Conservation (phyloP, 2,888 invertebrate genomes). For the Lasioglossum zephyrum region DNA sequence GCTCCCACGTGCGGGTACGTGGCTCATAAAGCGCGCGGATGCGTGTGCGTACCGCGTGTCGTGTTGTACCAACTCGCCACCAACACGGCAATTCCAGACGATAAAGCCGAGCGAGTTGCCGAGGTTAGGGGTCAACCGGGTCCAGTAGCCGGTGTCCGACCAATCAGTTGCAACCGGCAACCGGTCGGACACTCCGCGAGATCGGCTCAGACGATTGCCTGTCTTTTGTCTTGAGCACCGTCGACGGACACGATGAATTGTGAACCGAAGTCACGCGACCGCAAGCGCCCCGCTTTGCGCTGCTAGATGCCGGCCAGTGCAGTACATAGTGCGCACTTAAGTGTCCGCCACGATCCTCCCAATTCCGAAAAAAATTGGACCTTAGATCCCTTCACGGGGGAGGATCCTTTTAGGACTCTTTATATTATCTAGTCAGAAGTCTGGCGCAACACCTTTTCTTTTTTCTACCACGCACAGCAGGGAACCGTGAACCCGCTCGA, state of each 20-base stretch:
- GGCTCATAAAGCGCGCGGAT: slow-evolving; percentile 52
- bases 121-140: slow-evolving; percentile 82
- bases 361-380: background rate
- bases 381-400: background rate
- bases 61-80: slow-evolving; percentile 76
- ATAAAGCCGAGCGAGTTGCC: slow-evolving; percentile 83
- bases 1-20: slow-evolving; percentile 78
- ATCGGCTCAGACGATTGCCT: slow-evolving; percentile 70
- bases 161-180: slow-evolving; percentile 72
- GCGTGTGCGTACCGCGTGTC: slow-evolving; percentile 48
- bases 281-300: background rate
- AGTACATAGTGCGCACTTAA: background rate
- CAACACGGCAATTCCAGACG: slow-evolving; percentile 80
- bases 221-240: slow-evolving; percentile 59
- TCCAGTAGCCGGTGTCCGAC: slow-evolving; percentile 81
- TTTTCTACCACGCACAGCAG: too few relatives aligned
- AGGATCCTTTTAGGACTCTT: background rate
- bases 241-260: slow-evolving; percentile 61
- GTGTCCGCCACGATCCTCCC: background rate
- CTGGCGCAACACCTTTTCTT: too few relatives aligned
- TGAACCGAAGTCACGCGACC: slow-evolving; percentile 59
- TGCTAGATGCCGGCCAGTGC: background rate
- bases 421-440: too few relatives aligned
- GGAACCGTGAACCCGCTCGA: too few relatives aligned
- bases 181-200: slow-evolving; percentile 65